Percentiles rank a stretch among this genome's conserved stretches.
Conservation (phyloP, 92 coral and sea anemone species). For the Palythoa grandis region DNA sequence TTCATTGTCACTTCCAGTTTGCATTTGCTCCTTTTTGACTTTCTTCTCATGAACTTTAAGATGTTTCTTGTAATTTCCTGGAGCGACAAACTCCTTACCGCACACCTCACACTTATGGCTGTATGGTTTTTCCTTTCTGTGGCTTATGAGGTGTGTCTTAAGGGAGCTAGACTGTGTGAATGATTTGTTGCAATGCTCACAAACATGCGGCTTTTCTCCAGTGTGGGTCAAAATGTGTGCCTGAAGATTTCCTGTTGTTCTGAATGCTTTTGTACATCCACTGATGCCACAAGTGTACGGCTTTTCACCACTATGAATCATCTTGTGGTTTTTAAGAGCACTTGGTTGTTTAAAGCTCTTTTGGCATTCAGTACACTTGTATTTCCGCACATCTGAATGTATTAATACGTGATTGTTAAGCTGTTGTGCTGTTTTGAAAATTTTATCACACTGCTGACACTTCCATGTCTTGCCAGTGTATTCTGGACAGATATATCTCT, state of each 20-base stretch:
- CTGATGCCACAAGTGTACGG: slow-evolving; percentile 11
- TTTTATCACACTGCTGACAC: slow-evolving; percentile 27
- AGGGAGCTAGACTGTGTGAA: slow-evolving; percentile 41
- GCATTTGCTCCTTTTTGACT: background rate
- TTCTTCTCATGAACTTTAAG: slow-evolving; percentile 41
- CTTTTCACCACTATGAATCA: slow-evolving; percentile 37
- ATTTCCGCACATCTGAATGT: slow-evolving; percentile 42
- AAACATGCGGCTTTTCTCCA: slow-evolving; percentile 36
- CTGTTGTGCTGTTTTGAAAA: slow-evolving; percentile 33
- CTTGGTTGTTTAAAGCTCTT: slow-evolving; percentile 38
- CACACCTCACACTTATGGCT: slow-evolving; percentile 31
- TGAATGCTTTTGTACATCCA: slow-evolving; percentile 29
- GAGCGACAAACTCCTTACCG: slow-evolving; percentile 17
- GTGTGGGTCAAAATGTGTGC: slow-evolving; percentile 37
- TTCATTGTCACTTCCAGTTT: slow-evolving; percentile 11
- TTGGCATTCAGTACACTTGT: slow-evolving; percentile 18
- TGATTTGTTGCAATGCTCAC: slow-evolving; percentile 30
- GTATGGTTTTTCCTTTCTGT: slow-evolving; percentile 37
- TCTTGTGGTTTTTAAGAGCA: slow-evolving; percentile 34
- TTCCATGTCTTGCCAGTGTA: slow-evolving; percentile 52
- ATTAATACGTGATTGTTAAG: slow-evolving; percentile 28
- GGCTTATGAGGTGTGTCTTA: slow-evolving; percentile 23
- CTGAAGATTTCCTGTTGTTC: slow-evolving; percentile 43
- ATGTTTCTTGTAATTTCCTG: slow-evolving; percentile 47
- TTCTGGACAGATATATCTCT: slow-evolving; percentile 61